A percentile compares a stretch with the other conserved stretches of the same genome.
These are phyloP conservation scores for Lasioglossum leucozonium DNA, from an alignment of 2,888 invertebrate species.

Conservation along the genomic window DNA sequence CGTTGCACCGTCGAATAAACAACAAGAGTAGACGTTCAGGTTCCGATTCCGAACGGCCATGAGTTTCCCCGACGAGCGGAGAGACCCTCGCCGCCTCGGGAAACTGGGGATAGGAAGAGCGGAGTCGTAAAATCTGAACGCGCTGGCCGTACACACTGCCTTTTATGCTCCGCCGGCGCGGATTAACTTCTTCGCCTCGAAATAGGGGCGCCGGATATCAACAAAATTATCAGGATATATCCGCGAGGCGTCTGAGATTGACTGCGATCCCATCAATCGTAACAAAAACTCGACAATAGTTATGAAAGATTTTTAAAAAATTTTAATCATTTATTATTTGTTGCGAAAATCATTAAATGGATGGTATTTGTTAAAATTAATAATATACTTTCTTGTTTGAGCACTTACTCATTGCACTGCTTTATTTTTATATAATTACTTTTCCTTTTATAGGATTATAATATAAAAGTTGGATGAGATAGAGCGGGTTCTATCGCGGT, in stretches of 20 bases:
- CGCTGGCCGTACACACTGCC: not conserved
- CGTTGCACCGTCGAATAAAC: slow-evolving; percentile 33
- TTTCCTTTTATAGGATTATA: too few relatives aligned
- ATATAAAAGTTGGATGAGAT: too few relatives aligned
- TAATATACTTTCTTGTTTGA: too few relatives aligned
- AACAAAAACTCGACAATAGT: not conserved
- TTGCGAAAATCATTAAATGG: too few relatives aligned
- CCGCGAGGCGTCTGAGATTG: not conserved
- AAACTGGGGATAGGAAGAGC: not conserved
- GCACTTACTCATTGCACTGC: too few relatives aligned
- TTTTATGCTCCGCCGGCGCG: slow-evolving; percentile 12
- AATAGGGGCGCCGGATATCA: not conserved
- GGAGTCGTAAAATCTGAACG: slow-evolving; percentile 7
- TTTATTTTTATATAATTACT: too few relatives aligned
- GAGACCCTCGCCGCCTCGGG: too few relatives aligned
- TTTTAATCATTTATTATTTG: too few relatives aligned
- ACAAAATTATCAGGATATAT: not conserved
- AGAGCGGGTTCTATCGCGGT: too few relatives aligned
- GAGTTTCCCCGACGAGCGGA: slow-evolving; percentile 10
- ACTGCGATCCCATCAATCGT: not conserved
- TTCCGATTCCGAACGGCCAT: slow-evolving; percentile 30
- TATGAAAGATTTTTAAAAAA: too few relatives aligned
- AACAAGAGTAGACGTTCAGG: slow-evolving; percentile 19
- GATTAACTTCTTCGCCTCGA: not conserved
- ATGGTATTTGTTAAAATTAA: too few relatives aligned